Conservation (phyloP, 2,113 vertebrate genomes). For the Urocynchramus pylzowi region DNA sequence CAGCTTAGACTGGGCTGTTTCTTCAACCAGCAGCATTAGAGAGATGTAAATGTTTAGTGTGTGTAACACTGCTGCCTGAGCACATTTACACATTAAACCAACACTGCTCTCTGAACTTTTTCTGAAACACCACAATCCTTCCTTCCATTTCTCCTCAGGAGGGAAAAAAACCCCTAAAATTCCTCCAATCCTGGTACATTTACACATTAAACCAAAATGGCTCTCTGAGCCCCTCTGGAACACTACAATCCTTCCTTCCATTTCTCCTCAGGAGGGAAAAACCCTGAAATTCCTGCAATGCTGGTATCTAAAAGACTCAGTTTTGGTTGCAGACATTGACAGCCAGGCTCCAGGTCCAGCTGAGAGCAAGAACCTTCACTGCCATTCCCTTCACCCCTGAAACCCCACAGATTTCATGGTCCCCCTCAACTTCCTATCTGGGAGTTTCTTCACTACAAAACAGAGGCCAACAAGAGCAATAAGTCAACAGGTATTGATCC, state of each 20-base stretch:
- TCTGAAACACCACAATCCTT: background rate
- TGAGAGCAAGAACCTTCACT: background rate
- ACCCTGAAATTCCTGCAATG: background rate
- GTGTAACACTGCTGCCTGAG: background rate
- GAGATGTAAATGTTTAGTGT: background rate
- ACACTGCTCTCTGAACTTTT: background rate
- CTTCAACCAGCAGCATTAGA: background rate
- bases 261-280: background rate
- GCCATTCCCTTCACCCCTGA: background rate
- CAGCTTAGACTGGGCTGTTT: background rate
- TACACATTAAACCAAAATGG: background rate
- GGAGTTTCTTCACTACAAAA: background rate
- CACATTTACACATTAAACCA: background rate
- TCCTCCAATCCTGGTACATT: background rate
- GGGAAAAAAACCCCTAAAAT: background rate
- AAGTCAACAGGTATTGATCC: background rate
- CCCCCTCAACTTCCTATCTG: background rate
- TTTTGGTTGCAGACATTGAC: background rate
- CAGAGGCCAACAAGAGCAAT: accelerated
- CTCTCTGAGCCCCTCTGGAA: background rate
- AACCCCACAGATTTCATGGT: accelerated
- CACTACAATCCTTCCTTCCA: background rate
- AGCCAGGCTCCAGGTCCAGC: background rate
- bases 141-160: background rate
- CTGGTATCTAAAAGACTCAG: background rate